Evolutionary conservation across 1,140 invertebrate species (phyloP).

Genomic region (Cotesia typhae): DNA sequence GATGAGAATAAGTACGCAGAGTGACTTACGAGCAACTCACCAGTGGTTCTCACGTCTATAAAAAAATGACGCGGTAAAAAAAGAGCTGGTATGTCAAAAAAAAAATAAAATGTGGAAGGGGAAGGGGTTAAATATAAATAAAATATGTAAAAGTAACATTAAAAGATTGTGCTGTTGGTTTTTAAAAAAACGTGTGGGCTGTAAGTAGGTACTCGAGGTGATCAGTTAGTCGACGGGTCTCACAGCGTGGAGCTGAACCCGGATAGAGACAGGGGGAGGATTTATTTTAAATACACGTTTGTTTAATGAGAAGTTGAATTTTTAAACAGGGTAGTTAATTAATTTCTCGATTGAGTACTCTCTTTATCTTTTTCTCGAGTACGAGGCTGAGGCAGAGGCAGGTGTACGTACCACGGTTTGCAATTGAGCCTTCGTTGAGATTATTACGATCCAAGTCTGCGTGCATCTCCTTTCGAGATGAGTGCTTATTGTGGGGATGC

Average conservation of each 20-base stretch:
- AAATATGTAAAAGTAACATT: too few relatives aligned
- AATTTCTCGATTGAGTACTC: slow-evolving; percentile 29
- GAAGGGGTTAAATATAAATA: too few relatives aligned
- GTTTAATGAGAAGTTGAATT: slow-evolving; percentile 38
- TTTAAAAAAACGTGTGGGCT: too few relatives aligned
- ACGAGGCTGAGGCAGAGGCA: slow-evolving; percentile 28
- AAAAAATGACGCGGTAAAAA: neutral
- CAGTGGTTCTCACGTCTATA: slow-evolving; percentile 49
- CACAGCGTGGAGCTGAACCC: too few relatives aligned
- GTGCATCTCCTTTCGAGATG: slow-evolving; percentile 30
- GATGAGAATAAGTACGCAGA: slow-evolving; percentile 47
- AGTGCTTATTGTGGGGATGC: slow-evolving; percentile 3
- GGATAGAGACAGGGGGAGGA: too few relatives aligned
- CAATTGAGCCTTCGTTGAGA: slow-evolving; percentile 2
- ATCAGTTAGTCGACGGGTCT: too few relatives aligned
- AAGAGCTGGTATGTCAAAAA: neutral
- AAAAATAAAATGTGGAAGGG: neutral
- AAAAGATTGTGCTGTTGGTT: too few relatives aligned
- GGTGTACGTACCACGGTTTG: slow-evolving; percentile 12
- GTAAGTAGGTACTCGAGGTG: too few relatives aligned
- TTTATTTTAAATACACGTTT: slow-evolving; percentile 25
- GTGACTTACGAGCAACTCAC: slow-evolving; percentile 55
- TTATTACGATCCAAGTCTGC: neutral
- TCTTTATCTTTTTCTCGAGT: too few relatives aligned
- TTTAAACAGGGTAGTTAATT: slow-evolving; percentile 31